Evolutionary conservation across 1,140 invertebrate genomes (phyloP), one percentile per base, ranked within the genome.

Genomic region (Drosophila guanche): DNA sequence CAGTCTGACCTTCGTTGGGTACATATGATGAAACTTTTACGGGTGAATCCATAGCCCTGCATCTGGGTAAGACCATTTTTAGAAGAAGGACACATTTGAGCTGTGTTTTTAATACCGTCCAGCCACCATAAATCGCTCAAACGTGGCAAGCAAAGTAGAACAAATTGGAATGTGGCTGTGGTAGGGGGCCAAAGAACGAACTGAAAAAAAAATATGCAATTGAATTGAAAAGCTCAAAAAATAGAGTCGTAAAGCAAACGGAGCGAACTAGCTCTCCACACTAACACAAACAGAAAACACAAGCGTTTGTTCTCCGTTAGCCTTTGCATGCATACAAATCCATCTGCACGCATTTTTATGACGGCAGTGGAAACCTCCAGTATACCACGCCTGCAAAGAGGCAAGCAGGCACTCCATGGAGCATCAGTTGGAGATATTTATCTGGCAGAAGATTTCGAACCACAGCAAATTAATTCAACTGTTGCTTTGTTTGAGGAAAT

Each of bases 171-270:
- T 56, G 57, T 55, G 66, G 42, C 40, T 12, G 16, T 41, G 20
- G 42, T 20, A 8, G 4, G 29, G 41, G 41, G 58, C 27, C 59
- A 43, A 51, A 46, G 50, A 59, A 59, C 55, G 48, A 69, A 52
- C 50, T 57, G 40, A 42, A 79, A 55, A 50, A 40, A 55, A n/a
- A 69, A 37, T 33, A 20, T 20, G 61, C 68, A 73, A 77, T 83
- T 69, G 59, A 83, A 83, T 79, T 76, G 79, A 84, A 85, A 72
- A 66, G 80, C 79, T 61, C 66, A 85, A 71, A 75, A 73, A 84
- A 85, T 84, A 76, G 66, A 84, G 79, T 85, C 79, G 80, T 84
- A 84, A 84, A 84, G 76, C 80, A 84, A 84, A 76, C 78, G 71
- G 63, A 76, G 76, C 61, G 72, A 51, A 76, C 61, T 12, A 37